phyloP scores from a whole-genome alignment of 2,797 vertebrate species.

The Dryobates pubescens region DNA sequence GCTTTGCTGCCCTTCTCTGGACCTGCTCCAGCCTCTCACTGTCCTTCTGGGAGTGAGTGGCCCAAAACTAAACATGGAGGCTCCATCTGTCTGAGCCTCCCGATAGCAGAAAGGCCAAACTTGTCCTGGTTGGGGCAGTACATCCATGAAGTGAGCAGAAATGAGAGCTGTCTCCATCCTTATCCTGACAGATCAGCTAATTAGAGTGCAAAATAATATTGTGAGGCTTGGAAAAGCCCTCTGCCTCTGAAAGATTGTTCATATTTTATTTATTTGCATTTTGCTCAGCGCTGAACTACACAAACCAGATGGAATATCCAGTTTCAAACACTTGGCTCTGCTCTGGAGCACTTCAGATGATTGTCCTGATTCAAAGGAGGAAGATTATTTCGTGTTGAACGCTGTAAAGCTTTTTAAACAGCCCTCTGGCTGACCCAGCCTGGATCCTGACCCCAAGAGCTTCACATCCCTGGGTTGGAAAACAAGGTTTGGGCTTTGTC shows the following conservation, averaged over 20 bases:
- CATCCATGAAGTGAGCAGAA: neutral
- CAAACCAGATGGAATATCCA: conserved; percentile 30
- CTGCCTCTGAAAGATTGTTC: neutral
- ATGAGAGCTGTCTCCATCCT: neutral
- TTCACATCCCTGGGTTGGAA: conserved; percentile 35
- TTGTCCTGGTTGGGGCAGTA: neutral
- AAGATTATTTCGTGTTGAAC: conserved; percentile 11
- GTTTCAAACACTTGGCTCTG: conserved; percentile 8
- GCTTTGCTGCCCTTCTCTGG: too few species aligned
- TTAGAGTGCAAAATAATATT: conserved; percentile 25
- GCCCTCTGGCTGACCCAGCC: conserved; percentile 24
- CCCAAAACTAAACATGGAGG: neutral
- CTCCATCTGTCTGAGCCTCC: neutral
- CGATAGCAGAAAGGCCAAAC: neutral
- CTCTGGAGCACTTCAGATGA: conserved; percentile 17
- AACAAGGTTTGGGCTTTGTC: conserved; percentile 31
- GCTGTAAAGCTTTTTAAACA: conserved; percentile 1
- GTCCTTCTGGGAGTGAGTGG: too few species aligned
- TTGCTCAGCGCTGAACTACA: neutral
- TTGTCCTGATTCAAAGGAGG: conserved; percentile 11
- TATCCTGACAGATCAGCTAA: conserved; percentile 4
- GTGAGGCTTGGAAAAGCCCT: conserved; percentile 18
- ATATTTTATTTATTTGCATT: neutral
- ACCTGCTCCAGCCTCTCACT: too few species aligned
- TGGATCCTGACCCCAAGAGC: neutral